Evolutionary conservation across 1,140 invertebrate genomes (phyloP), one percentile per base, ranked within the genome.

Genomic region (Drosophila neocordata): DNA sequence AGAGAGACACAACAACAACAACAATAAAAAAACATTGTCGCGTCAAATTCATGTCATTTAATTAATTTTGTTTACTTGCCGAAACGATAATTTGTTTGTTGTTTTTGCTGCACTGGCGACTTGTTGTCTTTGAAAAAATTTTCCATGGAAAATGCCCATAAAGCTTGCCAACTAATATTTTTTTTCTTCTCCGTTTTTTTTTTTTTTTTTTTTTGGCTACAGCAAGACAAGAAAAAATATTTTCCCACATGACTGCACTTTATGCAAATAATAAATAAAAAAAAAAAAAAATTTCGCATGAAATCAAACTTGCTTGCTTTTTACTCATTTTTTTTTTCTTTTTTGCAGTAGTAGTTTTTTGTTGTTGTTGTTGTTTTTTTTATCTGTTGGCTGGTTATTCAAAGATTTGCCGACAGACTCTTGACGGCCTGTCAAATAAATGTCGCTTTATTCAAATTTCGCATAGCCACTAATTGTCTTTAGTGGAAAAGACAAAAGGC

Each of bases 401-500:
- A 85, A 87, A 85, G 82, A 74, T 85, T 85, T 87, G 82, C 82
- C 82, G 82, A 87, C 76, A 85, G 79, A 72, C 87, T 78, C 87
- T 85, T 82, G 81, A 87, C 87, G 87, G 78, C 55, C 79, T 89
- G 85, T 89, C 87, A 89, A 89, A 90, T 89, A 89, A 89, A 89
- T 89, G 85, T 89, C 85, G 87, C 85, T 89, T 87, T 90, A 89
- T 90, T 89, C 85, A 89, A 89, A 89, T 90, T 89, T 87, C 87
- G 65, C 76, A 65, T 87, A 78, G 83, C 77, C 82, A 87, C 82
- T 87, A 87, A 87, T 87, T 87, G 82, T 87, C 82, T 82, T 9
- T 65, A 34, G 15, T 38, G 51, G 41, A 76, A 80, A 80, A 60
- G 62, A 60, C 62, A 61, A 41, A 53, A 56, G 59, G 34, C 35